Conservation (phyloP, 2,113 vertebrate genomes). For the Calyptommatus sinebrachiatus region DNA sequence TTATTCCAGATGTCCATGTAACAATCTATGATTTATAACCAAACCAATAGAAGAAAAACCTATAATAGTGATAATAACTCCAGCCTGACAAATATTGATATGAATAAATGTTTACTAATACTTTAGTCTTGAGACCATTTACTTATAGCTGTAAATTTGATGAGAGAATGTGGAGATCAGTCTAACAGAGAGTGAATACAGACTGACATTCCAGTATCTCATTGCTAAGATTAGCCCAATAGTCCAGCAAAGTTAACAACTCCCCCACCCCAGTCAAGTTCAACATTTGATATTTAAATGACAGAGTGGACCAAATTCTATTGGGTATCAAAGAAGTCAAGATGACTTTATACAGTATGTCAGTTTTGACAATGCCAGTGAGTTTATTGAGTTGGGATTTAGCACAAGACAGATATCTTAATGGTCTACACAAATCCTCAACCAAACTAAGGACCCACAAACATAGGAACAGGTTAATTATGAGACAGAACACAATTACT, state of each 20-base stretch:
- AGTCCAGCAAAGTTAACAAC: not conserved
- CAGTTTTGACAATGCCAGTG: not conserved
- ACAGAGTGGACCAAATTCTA: no score
- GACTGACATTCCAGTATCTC: not conserved
- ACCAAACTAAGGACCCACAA: not conserved
- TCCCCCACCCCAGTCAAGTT: no score
- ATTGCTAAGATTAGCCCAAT: not conserved
- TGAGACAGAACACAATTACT: conserved; percentile 10
- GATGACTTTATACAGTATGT: not conserved
- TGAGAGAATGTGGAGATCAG: not conserved
- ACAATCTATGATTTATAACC: conserved; percentile 6
- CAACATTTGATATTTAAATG: no score
- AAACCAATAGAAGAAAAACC: conserved; percentile 28
- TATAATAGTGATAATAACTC: not conserved
- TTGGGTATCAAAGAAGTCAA: not conserved
- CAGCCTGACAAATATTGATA: not conserved
- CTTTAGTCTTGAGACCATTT: conserved; percentile 14
- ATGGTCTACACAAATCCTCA: not conserved
- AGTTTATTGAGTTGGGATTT: not conserved
- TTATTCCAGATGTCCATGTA: conserved; percentile 11
- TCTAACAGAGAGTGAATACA: not conserved
- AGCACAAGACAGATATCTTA: not conserved
- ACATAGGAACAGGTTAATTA: conserved; percentile 14
- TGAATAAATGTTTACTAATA: conserved; percentile 23
- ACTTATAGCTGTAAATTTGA: conserved; percentile 1